These are phyloP conservation scores for Lasioglossum leucozonium DNA, from an alignment of 2,888 invertebrate genomes.

Conservation along the genomic window DNA sequence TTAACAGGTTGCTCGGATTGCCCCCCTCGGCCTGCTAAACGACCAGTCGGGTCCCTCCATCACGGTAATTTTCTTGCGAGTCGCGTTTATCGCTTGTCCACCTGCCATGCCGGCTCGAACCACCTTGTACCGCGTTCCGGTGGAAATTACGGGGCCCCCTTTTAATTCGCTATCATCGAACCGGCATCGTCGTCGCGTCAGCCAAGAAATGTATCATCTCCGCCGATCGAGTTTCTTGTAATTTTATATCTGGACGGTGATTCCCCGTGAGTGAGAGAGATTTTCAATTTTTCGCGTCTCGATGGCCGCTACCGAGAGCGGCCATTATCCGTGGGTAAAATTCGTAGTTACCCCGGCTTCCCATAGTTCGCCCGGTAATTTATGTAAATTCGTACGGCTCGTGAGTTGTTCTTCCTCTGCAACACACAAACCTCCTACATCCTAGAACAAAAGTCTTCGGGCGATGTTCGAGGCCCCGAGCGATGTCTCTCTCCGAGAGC, in stretches of 20 bases:
- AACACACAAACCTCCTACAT: background rate
- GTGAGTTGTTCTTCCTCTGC: background rate
- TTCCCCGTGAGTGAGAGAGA: background rate
- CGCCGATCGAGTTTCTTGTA: background rate
- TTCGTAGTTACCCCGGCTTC: background rate
- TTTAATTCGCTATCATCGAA: background rate
- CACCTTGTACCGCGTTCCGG: background rate
- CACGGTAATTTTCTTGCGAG: background rate
- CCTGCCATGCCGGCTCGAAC: background rate
- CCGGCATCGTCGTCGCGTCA: background rate
- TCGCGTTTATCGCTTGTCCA: background rate
- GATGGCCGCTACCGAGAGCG: background rate
- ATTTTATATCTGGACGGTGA: background rate
- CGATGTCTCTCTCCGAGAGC: constrained; percentile 12
- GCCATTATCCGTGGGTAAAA: constrained; percentile 2
- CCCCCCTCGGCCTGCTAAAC: constrained; percentile 32
- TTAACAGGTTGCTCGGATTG: background rate
- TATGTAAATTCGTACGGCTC: constrained; percentile 1
- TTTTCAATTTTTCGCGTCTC: background rate
- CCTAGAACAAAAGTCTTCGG: constrained; percentile 5
- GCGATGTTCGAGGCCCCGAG: background rate
- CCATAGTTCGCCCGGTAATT: background rate
- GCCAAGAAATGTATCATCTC: background rate
- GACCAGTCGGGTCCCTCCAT: constrained; percentile 23
- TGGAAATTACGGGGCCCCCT: background rate